Conservation (phyloP, 2,113 vertebrate species). For the Cyprinus carpio region DNA sequence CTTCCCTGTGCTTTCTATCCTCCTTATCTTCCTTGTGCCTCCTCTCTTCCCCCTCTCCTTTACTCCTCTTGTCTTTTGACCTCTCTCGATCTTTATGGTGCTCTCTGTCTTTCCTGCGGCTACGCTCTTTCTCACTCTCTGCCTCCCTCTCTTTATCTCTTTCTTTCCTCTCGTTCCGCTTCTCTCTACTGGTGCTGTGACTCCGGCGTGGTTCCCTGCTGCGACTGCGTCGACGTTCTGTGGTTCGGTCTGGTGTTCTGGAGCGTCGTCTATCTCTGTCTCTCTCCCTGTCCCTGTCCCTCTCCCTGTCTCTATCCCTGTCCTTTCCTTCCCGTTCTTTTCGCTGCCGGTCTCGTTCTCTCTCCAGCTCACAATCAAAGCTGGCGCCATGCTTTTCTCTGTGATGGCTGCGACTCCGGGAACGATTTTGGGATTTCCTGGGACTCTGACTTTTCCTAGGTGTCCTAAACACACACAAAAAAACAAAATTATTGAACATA, state of each 20-base stretch:
- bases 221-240: slow-evolving; percentile 79
- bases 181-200: slow-evolving; percentile 67
- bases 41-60: slow-evolving; percentile 84
- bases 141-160: slow-evolving; percentile 84
- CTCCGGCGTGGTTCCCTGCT: slow-evolving; percentile 81
- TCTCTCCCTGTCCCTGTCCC: slow-evolving; percentile 65
- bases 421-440: slow-evolving; percentile 88
- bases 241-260: slow-evolving; percentile 74
- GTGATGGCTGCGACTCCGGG: slow-evolving; percentile 93
- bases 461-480: slow-evolving; percentile 72
- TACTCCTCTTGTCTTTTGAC: slow-evolving; percentile 82
- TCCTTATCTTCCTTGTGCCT: slow-evolving; percentile 85
- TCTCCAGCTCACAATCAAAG: slow-evolving; percentile 93
- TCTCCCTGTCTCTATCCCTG: slow-evolving; percentile 60
- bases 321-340: slow-evolving; percentile 88
- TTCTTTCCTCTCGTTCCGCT: slow-evolving; percentile 70
- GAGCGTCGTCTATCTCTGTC: slow-evolving; percentile 70
- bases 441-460: slow-evolving; percentile 89
- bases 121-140: slow-evolving; percentile 87
- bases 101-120: slow-evolving; percentile 87
- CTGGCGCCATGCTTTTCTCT: slow-evolving; percentile 87
- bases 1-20: slow-evolving; percentile 85
- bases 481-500: not conserved
- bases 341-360: slow-evolving; percentile 92
- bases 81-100: slow-evolving; percentile 84